phyloP scores from a whole-genome alignment of 2,797 vertebrate species.

The Eurystomus glaucurus region DNA sequence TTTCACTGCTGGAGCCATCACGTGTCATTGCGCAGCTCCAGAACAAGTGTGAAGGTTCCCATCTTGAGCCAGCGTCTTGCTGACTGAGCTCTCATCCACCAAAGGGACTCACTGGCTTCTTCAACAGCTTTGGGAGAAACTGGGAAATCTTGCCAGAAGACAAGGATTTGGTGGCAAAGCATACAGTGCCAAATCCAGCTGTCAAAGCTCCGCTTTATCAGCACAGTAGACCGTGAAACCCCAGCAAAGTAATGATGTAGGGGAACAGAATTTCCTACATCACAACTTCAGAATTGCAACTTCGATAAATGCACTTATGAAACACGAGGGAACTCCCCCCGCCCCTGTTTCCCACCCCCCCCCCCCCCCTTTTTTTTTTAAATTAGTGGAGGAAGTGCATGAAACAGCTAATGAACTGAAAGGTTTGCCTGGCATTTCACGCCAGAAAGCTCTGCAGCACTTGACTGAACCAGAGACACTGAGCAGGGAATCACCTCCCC shows the following conservation, averaged over 20 bases:
- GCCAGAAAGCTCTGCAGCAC: not conserved
- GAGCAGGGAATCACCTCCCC: not conserved
- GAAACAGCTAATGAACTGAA: not conserved
- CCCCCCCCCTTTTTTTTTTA: fast-evolving
- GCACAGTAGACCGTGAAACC: not conserved
- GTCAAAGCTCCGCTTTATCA: not conserved
- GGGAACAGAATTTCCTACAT: not conserved
- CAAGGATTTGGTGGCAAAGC: not conserved
- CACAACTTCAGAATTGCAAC: not conserved
- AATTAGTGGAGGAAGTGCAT: not conserved
- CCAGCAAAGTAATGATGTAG: not conserved
- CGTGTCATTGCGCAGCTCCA: fast-evolving
- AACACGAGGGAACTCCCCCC: not conserved
- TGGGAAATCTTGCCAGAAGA: not conserved
- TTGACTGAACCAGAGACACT: not conserved
- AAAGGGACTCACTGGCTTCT: not conserved
- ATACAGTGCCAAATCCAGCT: not conserved
- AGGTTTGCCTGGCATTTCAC: not conserved
- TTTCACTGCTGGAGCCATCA: not conserved
- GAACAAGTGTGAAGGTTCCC: fast-evolving
- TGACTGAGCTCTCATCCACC: not conserved
- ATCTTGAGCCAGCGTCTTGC: not conserved
- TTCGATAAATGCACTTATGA: not conserved
- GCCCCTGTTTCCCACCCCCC: fast-evolving
- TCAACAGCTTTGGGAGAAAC: not conserved